A percentile compares a stretch with the other conserved stretches of the same genome.
Evolutionary conservation across 2,797 vertebrate genomes (phyloP).

Genomic region (Acipenser ruthenus): DNA sequence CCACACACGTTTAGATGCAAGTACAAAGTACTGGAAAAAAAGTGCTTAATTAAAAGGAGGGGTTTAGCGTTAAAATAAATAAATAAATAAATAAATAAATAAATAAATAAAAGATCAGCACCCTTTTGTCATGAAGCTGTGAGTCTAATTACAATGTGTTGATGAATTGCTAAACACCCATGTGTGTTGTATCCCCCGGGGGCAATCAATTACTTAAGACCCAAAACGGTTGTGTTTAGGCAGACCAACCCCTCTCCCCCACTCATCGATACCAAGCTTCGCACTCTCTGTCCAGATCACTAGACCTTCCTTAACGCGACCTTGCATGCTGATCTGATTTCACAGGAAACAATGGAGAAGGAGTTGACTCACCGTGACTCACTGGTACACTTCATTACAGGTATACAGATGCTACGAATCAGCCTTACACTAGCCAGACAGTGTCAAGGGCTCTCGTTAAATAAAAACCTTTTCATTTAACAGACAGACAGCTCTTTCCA

Average conservation of each 20-base stretch:
- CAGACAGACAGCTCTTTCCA: not conserved
- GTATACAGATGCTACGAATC: constrained; percentile 17
- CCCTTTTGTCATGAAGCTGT: constrained; percentile 2
- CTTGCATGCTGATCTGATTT: constrained; percentile 2
- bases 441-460: not conserved
- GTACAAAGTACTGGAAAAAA: not conserved
- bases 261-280: not conserved
- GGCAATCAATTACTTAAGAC: constrained; percentile 4
- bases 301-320: constrained; percentile 2
- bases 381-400: constrained; percentile 8
- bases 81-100: not conserved
- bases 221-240: not conserved
- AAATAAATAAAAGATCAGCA: not conserved
- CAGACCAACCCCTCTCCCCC: not conserved
- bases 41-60: not conserved
- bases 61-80: not conserved
- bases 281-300: constrained; percentile 5
- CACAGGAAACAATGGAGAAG: constrained; percentile 18
- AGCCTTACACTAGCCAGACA: constrained; percentile 11
- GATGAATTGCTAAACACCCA: constrained; percentile 5
- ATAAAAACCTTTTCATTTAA: not conserved
- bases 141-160: not conserved
- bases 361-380: constrained; percentile 22
- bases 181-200: not conserved
- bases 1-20: not conserved